phyloP scores from a whole-genome alignment of 2,888 invertebrate genomes.

The Orthonevra nobilis region DNA sequence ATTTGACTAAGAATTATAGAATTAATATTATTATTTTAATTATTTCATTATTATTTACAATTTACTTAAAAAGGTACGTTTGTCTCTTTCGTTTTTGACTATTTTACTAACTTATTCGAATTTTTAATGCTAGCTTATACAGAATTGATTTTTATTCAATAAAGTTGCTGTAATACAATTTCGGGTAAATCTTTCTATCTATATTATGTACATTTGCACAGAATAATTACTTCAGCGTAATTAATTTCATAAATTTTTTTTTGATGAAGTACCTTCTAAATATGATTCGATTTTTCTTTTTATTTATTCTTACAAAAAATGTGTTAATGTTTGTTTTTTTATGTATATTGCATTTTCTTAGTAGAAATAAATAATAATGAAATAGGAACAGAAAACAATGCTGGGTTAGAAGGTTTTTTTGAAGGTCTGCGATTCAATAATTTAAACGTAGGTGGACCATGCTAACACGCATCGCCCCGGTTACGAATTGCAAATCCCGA shows the following conservation, averaged over 20 bases:
- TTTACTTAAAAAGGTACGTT: slow-evolving; percentile 36
- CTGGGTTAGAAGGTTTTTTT: no score
- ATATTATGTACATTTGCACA: slow-evolving; percentile 58
- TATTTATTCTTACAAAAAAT: slow-evolving; percentile 1
- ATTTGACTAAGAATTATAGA: not conserved
- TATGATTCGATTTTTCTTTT: slow-evolving; percentile 3
- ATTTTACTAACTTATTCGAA: not conserved
- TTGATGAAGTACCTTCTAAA: slow-evolving; percentile 18
- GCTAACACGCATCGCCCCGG: no score
- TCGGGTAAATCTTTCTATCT: slow-evolving; percentile 42
- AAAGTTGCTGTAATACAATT: slow-evolving; percentile 14
- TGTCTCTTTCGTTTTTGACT: slow-evolving; percentile 16
- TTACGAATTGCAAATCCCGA: no score
- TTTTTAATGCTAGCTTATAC: not conserved
- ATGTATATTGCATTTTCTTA: no score
- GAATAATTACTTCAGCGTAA: slow-evolving; percentile 5
- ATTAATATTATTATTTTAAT: not conserved
- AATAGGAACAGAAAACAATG: no score
- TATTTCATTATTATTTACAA: slow-evolving; percentile 15
- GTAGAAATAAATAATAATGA: no score
- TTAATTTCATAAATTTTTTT: slow-evolving; percentile 12
- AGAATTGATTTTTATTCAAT: not conserved
- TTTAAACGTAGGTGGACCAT: no score
- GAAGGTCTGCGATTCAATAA: no score
- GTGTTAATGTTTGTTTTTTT: not conserved